Evolutionary conservation across 2,797 vertebrate genomes (phyloP).

Genomic region (Rhincodon typus): DNA sequence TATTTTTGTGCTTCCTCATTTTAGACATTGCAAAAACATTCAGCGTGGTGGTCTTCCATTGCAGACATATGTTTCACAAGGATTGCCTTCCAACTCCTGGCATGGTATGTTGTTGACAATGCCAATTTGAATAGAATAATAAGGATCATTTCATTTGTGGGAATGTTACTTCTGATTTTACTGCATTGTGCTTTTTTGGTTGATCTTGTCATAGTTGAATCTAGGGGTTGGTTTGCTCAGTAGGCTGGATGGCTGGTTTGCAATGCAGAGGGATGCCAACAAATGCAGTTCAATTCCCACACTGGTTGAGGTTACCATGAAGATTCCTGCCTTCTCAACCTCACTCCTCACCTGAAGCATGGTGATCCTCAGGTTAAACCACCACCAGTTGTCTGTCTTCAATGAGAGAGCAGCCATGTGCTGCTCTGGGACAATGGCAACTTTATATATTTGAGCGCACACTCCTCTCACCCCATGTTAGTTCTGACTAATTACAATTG

Average conservation of each 20-base stretch:
- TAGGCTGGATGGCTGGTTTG: too few species aligned
- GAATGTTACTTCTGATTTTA: not conserved
- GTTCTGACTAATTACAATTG: not conserved
- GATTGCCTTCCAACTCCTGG: slow-evolving; percentile 82
- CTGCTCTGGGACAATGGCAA: too few species aligned
- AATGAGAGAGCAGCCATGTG: too few species aligned
- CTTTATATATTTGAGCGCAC: not conserved
- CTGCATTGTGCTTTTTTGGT: not conserved
- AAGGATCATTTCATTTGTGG: not conserved
- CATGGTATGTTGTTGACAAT: slow-evolving; percentile 61
- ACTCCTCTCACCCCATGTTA: not conserved
- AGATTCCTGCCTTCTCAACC: too few species aligned
- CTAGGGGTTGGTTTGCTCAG: too few species aligned
- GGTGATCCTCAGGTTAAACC: too few species aligned
- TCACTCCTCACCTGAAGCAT: too few species aligned
- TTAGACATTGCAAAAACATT: slow-evolving; percentile 82
- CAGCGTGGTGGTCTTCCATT: slow-evolving; percentile 87
- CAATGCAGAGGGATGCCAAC: too few species aligned
- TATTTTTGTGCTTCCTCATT: slow-evolving; percentile 40
- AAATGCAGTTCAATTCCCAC: too few species aligned
- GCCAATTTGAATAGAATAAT: not conserved
- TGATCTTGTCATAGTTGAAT: not conserved
- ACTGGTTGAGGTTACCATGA: too few species aligned
- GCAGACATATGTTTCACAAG: slow-evolving; percentile 97
- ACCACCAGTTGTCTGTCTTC: too few species aligned